These are phyloP conservation scores for Troides aeacus DNA, from an alignment of 2,888 invertebrate species.

Conservation along the genomic window DNA sequence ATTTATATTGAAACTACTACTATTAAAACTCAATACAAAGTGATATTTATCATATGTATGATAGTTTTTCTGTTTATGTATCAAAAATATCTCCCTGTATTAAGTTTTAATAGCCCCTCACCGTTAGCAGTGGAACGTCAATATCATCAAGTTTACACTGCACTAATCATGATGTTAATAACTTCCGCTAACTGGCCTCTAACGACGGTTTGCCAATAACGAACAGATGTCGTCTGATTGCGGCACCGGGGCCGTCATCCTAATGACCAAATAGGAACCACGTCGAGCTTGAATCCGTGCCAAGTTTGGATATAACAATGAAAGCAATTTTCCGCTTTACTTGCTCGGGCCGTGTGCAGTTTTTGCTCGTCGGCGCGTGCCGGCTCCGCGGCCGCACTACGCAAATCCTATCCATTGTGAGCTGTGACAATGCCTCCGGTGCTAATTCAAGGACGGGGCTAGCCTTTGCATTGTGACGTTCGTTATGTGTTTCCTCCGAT, in stretches of 20 bases:
- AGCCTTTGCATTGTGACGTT: constrained; percentile 51
- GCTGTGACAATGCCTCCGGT: constrained; percentile 70
- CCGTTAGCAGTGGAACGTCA: constrained; percentile 1
- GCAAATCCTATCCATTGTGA: constrained; percentile 70
- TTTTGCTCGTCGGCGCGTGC: constrained; percentile 57
- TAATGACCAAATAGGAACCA: constrained; percentile 24
- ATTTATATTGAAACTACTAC: no score
- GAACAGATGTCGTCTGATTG: constrained; percentile 26
- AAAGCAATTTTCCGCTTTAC: constrained; percentile 42
- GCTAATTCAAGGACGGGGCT: constrained; percentile 70
- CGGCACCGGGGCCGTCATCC: constrained; percentile 8
- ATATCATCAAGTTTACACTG: constrained; percentile 13
- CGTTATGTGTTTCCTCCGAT: constrained; percentile 16
- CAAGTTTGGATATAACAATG: constrained; percentile 28
- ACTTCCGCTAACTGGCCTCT: constrained; percentile 12
- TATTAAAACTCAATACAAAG: no score
- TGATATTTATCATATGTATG: no score
- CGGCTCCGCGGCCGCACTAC: constrained; percentile 53
- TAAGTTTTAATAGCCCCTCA: no score
- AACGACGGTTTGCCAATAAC: constrained; percentile 24
- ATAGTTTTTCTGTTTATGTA: no score
- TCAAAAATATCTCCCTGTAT: no score
- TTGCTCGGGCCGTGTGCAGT: constrained; percentile 46
- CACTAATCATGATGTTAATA: constrained; percentile 10
- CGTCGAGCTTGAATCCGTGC: constrained; percentile 24